Base-by-base conservation (phyloP, 2,113 vertebrate genomes). In the Patagioenas fasciata region DNA sequence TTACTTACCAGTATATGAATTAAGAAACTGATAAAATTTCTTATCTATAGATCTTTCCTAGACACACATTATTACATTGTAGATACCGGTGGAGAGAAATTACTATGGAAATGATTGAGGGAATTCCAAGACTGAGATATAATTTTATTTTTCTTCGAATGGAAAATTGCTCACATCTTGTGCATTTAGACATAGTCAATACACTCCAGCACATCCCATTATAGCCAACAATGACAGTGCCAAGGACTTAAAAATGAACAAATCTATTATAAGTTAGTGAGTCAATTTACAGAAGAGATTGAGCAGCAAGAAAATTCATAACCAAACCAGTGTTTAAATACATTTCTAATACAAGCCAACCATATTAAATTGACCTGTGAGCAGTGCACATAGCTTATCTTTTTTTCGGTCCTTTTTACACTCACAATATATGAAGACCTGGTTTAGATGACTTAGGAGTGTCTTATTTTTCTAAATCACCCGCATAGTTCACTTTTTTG, bases 81-180 rank as follows among this genome's bases (percentile, higher is more conserved):
- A 83, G 64, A 21, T 73, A 50, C 10, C 2, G 2, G 50, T 53
- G 62, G n/a, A 87, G 57, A 69, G n/a, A 84, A 91, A 89, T 73
- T 87, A 38, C 65, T 54, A 14, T 31, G 42, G 36, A 93, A 95
- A 93, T 80, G 10, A 96, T 48, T 86, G 3, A 3, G 11, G 24
- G 44, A 79, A 50, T 66, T 94, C 36, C 34, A 58, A 74, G 82
- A 91, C 44, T 31, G 40, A 95, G 73, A 94, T 88, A 80, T n/a
- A 81, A 85, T 93, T 97, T 96, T 96, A 94, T 97, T 98, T 84
- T 98, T 84, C 75, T 91, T 95, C 84, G 66, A 66, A 91, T 83
- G 96, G 93, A 95, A 96, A 97, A 86, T 85, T 84, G 74, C 64
- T 97, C 94, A 95, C 89, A 96, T 95, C 56, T 50, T 92, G 57